phyloP scores from a whole-genome alignment of 2,797 vertebrate genomes.

The Gadopsis marmoratus region DNA sequence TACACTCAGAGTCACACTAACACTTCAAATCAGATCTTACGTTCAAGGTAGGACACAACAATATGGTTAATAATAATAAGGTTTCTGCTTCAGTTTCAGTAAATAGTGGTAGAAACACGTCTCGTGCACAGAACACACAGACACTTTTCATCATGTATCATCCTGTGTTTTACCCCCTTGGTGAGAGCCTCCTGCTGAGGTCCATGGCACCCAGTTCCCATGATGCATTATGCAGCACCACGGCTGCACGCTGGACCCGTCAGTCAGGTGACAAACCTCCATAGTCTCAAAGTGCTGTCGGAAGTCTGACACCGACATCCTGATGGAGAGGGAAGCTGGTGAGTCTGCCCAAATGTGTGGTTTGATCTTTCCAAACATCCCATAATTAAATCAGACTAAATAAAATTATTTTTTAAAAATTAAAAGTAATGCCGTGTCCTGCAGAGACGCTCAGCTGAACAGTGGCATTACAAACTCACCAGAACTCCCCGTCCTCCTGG shows the following conservation, averaged over 20 bases:
- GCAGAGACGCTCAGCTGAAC: background rate
- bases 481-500: conserved; percentile 86
- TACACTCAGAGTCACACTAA: no score
- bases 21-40: background rate
- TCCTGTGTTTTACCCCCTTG: conserved; percentile 37
- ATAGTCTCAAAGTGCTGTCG: conserved; percentile 78
- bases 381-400: background rate
- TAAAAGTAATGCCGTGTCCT: background rate
- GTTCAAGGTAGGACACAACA: no score
- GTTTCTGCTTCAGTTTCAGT: background rate
- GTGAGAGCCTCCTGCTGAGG: conserved; percentile 74
- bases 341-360: background rate
- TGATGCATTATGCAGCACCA: conserved; percentile 79
- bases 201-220: conserved; percentile 75
- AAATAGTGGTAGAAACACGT: background rate
- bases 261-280: conserved; percentile 85
- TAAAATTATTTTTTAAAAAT: no score
- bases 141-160: background rate
- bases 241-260: conserved; percentile 47
- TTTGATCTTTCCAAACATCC: background rate
- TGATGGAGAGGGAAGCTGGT: conserved; percentile 44
- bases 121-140: background rate
- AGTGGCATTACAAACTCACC: conserved; percentile 67
- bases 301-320: conserved; percentile 87
- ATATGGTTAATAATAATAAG: background rate